These are phyloP conservation scores for Brachionus plicatilis DNA, from an alignment of 1,140 invertebrate species.

Conservation along the genomic window DNA sequence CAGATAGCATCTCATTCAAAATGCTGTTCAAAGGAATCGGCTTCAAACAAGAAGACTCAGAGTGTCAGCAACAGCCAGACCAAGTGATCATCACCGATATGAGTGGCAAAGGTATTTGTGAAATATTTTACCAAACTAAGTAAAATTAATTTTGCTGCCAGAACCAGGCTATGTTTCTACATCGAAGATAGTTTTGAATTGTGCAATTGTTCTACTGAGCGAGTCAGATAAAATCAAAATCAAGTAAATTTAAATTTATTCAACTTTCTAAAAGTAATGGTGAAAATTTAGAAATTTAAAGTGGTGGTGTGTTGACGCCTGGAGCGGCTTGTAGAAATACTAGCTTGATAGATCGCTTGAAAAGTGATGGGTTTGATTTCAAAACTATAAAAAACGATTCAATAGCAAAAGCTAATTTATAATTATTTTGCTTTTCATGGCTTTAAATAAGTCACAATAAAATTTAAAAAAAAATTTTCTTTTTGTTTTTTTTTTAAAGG, in stretches of 20 bases:
- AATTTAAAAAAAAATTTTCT: neutral
- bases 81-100: constrained; percentile 1
- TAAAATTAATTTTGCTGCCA: neutral
- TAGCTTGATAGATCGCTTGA: constrained; percentile 61
- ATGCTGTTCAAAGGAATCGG: constrained; percentile 15
- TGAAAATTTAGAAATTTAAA: constrained; percentile 55
- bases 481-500: neutral
- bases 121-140: neutral
- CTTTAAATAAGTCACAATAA: neutral
- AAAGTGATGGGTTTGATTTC: constrained; percentile 63
- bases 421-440: neutral
- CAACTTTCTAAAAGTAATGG: neutral
- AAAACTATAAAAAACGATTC: constrained; percentile 46
- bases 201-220: constrained; percentile 69
- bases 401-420: constrained; percentile 9
- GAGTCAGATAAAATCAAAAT: constrained; percentile 70
- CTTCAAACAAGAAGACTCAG: neutral
- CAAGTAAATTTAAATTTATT: constrained; percentile 57
- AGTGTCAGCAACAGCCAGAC: neutral
- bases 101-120: neutral
- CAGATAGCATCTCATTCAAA: constrained; percentile 13
- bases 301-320: constrained; percentile 62
- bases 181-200: constrained; percentile 65
- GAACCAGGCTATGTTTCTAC: constrained; percentile 81
- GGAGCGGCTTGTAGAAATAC: constrained; percentile 64